Percentiles rank a stretch among this genome's conserved stretches.
These are phyloP conservation scores for Magallana angulata DNA, from an alignment of 1,140 invertebrate species.

Conservation along the genomic window DNA sequence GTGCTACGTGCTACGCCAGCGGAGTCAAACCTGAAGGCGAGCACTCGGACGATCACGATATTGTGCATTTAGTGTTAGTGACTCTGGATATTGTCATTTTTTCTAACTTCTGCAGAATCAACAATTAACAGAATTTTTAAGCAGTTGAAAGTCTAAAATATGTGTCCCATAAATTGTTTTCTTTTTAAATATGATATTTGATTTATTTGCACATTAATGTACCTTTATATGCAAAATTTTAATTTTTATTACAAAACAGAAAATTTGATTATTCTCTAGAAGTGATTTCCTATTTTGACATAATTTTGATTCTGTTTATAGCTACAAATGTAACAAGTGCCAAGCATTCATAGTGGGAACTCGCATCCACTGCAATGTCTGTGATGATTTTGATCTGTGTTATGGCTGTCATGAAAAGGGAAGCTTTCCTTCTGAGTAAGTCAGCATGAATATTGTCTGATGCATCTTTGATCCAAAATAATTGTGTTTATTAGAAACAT, in stretches of 20 bases:
- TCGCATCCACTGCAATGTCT: constrained; percentile 76
- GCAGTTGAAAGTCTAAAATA: no score
- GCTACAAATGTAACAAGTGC: constrained; percentile 78
- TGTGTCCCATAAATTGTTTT: no score
- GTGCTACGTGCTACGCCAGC: constrained; percentile 76
- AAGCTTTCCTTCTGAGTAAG: constrained; percentile 72
- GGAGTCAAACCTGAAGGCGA: constrained; percentile 76
- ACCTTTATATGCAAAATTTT: no score
- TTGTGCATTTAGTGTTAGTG: constrained; percentile 70
- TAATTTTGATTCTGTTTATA: constrained; percentile 53
- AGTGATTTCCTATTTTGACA: no score
- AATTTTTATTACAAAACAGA: no score
- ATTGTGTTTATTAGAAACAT: neutral
- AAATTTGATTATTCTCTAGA: no score
- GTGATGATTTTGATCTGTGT: constrained; percentile 79
- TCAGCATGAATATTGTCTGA: neutral
- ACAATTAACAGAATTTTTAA: no score
- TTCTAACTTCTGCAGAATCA: no score
- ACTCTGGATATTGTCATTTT: no score
- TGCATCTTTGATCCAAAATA: no score
- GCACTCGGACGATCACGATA: constrained; percentile 77
- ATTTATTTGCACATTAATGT: no score
- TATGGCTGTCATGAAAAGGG: constrained; percentile 75
- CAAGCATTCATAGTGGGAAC: constrained; percentile 77
- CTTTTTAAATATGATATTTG: no score